These are phyloP conservation scores for Leiothrix lutea DNA, from an alignment of 2,113 vertebrate species.

Conservation along the genomic window DNA sequence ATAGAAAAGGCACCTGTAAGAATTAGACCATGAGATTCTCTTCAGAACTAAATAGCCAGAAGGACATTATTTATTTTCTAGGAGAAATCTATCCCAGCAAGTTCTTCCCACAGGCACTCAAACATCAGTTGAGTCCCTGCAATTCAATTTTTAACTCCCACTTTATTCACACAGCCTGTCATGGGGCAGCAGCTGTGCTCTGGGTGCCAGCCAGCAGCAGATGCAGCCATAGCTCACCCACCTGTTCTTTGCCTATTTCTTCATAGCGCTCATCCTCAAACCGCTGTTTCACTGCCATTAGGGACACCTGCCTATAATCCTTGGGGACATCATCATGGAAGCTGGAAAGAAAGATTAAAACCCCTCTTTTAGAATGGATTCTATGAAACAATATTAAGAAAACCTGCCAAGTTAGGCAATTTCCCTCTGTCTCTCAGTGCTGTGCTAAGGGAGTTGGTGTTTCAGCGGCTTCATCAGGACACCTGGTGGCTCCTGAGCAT, in stretches of 20 bases:
- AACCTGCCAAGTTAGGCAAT: not conserved
- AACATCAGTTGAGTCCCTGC: not conserved
- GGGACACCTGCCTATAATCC: constrained; percentile 90
- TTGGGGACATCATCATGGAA: constrained; percentile 91
- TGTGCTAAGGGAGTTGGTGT: not conserved
- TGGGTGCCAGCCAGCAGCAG: not conserved
- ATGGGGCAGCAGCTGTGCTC: not conserved
- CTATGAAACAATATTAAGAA: not conserved
- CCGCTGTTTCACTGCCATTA: constrained; percentile 92
- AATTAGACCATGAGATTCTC: not conserved
- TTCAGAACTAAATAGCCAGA: not conserved
- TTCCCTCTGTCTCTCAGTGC: not conserved
- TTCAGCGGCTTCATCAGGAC: not conserved
- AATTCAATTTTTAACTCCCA: not conserved
- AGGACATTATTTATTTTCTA: not conserved
- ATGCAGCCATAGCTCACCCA: constrained; percentile 16
- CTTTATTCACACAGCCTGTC: not conserved
- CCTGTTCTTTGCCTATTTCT: constrained; percentile 88
- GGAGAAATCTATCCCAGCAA: not conserved
- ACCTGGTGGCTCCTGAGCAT: not conserved
- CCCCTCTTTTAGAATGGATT: not conserved
- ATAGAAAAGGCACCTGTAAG: not conserved
- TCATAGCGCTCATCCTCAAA: constrained; percentile 90
- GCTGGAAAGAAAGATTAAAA: constrained; percentile 62
- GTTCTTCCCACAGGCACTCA: not conserved